Conservation (phyloP, 2,113 vertebrate genomes). For the Microtus montanus region DNA sequence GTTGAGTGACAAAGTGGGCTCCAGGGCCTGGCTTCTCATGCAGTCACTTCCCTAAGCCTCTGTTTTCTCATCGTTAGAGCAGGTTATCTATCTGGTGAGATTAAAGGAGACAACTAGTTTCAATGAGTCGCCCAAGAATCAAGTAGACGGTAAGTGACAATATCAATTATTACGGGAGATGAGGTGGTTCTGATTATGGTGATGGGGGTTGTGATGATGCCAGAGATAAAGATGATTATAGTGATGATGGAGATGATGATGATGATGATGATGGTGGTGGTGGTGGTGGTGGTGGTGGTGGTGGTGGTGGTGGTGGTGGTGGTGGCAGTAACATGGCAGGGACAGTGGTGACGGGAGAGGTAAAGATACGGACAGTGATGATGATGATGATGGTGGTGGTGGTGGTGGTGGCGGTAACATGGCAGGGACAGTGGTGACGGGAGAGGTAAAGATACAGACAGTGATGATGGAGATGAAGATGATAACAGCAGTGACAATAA, state of each 20-base stretch:
- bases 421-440: not conserved
- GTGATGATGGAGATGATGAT: not conserved
- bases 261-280: too few relatives aligned
- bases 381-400: too few relatives aligned
- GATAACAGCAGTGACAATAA: too few relatives aligned
- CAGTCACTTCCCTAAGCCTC: not conserved
- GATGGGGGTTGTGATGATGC: not conserved
- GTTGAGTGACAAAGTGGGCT: not conserved
- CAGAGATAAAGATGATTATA: not conserved
- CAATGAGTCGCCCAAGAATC: not conserved
- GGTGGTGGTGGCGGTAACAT: too few relatives aligned
- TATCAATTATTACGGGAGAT: not conserved
- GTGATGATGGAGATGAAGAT: not conserved
- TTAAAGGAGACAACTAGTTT: not conserved
- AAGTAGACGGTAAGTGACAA: not conserved
- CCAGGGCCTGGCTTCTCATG: not conserved
- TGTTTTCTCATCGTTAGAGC: not conserved
- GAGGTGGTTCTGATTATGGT: not conserved
- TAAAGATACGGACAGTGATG: not conserved
- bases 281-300: not conserved
- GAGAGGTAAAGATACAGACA: too few relatives aligned
- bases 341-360: too few relatives aligned
- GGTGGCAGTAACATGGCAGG: too few relatives aligned
- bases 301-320: not conserved
- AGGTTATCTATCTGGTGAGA: not conserved